Conservation (phyloP, 2,797 vertebrate species). For the Tolypeutes matacus region DNA sequence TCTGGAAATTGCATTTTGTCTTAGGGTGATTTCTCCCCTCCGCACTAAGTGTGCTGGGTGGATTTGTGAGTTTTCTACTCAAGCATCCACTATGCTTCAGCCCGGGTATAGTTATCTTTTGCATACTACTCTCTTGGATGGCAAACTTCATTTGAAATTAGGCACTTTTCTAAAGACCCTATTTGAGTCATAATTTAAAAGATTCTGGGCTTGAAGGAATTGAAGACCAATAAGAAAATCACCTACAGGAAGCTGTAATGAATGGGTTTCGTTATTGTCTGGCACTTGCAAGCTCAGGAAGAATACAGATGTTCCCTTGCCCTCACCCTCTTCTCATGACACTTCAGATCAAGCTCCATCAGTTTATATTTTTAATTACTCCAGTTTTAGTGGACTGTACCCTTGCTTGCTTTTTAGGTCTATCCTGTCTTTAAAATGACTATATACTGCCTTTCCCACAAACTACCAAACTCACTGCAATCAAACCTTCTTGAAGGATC, state of each 20-base stretch:
- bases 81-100: conserved; percentile 47
- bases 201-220: conserved; percentile 65
- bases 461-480: conserved; percentile 56
- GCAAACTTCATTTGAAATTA: conserved; percentile 77
- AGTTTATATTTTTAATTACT: conserved; percentile 63
- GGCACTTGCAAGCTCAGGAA: conserved; percentile 35
- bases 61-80: conserved; percentile 67
- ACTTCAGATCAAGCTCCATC: conserved; percentile 13
- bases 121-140: conserved; percentile 69
- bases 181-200: conserved; percentile 70
- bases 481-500: conserved; percentile 66
- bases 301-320: conserved; percentile 19
- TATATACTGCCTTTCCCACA: conserved; percentile 35
- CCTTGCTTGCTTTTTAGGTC: conserved; percentile 50
- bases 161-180: conserved; percentile 68
- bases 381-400: conserved; percentile 6
- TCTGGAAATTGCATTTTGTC: conserved; percentile 64
- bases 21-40: conserved; percentile 57
- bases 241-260: conserved; percentile 59
- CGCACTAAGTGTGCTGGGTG: conserved; percentile 63
- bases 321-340: conserved; percentile 50
- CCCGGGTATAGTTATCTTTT: conserved; percentile 68
- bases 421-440: conserved; percentile 69
- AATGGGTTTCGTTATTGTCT: conserved; percentile 53
- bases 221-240: neutral